Conservation (phyloP, 92 coral and sea anemone species). For the Parazoanthus swiftii region DNA sequence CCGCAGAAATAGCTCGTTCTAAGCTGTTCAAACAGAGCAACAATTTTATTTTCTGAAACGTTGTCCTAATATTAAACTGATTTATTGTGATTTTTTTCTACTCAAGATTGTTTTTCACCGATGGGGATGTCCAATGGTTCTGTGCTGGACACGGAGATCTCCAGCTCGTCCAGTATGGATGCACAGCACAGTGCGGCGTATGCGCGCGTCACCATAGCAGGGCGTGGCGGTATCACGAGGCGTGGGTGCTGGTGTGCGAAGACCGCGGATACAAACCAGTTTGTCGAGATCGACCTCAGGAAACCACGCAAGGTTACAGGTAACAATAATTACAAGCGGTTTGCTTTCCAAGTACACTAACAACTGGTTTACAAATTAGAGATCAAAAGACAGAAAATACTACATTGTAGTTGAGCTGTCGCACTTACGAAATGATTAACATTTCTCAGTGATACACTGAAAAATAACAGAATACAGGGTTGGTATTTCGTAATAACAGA, state of each 20-base stretch:
- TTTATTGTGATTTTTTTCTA: not conserved
- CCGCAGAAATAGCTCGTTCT: not conserved
- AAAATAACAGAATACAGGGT: no score
- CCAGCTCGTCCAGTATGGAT: conserved; percentile 76
- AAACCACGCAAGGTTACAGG: conserved; percentile 93
- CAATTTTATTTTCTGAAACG: not conserved
- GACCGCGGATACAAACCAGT: conserved; percentile 63
- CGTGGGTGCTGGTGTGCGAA: conserved; percentile 93
- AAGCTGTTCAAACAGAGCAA: not conserved
- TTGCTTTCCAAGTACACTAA: not conserved
- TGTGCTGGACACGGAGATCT: conserved; percentile 66
- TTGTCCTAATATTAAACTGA: not conserved
- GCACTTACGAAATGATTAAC: no score
- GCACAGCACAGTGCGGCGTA: conserved; percentile 61
- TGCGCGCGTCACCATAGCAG: conserved; percentile 66
- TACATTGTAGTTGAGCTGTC: no score
- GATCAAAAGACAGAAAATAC: no score
- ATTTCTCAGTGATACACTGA: no score
- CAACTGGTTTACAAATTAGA: not conserved
- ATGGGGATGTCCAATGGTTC: conserved; percentile 85
- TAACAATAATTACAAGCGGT: not conserved
- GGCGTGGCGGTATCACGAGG: conserved; percentile 50
- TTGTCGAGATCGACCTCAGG: conserved; percentile 78
- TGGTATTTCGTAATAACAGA: no score
- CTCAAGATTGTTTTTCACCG: conserved; percentile 81